phyloP scores from a whole-genome alignment of 2,113 vertebrate species.

The Osmerus eperlanus region DNA sequence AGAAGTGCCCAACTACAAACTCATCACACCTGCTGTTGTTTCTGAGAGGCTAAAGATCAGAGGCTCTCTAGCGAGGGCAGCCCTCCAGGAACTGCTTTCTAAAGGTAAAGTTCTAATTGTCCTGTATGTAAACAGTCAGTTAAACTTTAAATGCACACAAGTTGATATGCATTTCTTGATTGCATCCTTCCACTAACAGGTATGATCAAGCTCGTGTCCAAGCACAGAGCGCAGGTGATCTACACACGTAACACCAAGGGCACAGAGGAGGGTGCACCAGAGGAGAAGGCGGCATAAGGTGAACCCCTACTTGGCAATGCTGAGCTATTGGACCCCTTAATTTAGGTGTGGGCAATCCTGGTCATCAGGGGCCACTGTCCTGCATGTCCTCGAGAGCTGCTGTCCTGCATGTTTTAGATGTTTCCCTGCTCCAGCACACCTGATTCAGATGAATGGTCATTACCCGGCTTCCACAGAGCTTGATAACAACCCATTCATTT shows the following conservation, averaged over 20 bases:
- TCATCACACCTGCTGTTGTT: slow-evolving; percentile 94
- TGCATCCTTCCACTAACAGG: slow-evolving; percentile 61
- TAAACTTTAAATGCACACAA: too few relatives aligned
- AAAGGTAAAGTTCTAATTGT: slow-evolving; percentile 60
- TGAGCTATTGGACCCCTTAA: not conserved
- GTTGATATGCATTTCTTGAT: too few relatives aligned
- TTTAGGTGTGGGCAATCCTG: too few relatives aligned
- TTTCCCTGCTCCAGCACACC: too few relatives aligned
- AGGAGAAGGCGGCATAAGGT: not conserved
- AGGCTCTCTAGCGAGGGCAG: slow-evolving; percentile 79
- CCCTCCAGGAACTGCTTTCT: slow-evolving; percentile 69
- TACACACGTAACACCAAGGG: slow-evolving; percentile 98
- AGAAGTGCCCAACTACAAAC: slow-evolving; percentile 98
- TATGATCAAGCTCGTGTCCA: slow-evolving; percentile 96
- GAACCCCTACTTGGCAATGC: not conserved
- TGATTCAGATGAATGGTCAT: too few relatives aligned
- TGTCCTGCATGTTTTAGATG: too few relatives aligned
- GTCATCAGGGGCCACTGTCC: too few relatives aligned
- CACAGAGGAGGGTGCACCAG: slow-evolving; percentile 72
- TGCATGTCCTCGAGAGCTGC: too few relatives aligned
- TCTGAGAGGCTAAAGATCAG: slow-evolving; percentile 97
- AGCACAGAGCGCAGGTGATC: slow-evolving; percentile 96
- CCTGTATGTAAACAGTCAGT: too few relatives aligned
- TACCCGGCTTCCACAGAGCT: too few relatives aligned
- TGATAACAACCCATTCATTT: too few relatives aligned